Evolutionary conservation across 2,797 vertebrate genomes (phyloP).

Genomic region (Peromyscus aztecus): DNA sequence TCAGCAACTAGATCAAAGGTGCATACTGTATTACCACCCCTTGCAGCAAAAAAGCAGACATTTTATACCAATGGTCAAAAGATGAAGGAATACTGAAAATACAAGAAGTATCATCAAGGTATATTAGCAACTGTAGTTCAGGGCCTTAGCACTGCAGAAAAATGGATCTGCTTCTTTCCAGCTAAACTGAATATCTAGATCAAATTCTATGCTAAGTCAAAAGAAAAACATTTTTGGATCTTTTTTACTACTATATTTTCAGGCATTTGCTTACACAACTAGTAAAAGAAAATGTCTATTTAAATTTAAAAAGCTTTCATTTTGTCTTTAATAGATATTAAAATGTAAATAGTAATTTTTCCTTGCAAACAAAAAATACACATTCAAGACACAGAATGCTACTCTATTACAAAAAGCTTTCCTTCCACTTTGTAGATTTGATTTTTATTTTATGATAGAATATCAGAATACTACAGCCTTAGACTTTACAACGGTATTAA

Average conservation of each 20-base stretch:
- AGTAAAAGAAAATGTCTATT: constrained; percentile 12
- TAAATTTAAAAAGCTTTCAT: not conserved
- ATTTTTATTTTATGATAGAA: not conserved
- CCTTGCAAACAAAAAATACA: not conserved
- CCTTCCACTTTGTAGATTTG: constrained; percentile 11
- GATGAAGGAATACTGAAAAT: constrained; percentile 17
- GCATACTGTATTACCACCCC: not conserved
- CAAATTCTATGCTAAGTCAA: constrained; percentile 2
- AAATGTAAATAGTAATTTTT: not conserved
- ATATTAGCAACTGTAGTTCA: not conserved
- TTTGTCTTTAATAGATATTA: not conserved
- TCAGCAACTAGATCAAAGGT: not conserved
- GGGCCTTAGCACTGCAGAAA: not conserved
- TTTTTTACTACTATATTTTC: not conserved
- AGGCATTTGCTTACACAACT: not conserved
- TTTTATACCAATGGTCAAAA: constrained; percentile 26
- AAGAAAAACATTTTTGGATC: constrained; percentile 9
- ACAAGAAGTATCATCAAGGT: not conserved
- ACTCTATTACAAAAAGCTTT: constrained; percentile 25
- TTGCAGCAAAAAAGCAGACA: constrained; percentile 13
- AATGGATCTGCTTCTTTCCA: constrained; percentile 6
- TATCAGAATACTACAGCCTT: not conserved
- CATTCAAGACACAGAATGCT: not conserved
- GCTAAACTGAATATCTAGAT: constrained; percentile 43
- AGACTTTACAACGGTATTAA: constrained; percentile 13